phyloP scores from a whole-genome alignment of 2,797 vertebrate species.

The Mormyrus proboscirostris region DNA sequence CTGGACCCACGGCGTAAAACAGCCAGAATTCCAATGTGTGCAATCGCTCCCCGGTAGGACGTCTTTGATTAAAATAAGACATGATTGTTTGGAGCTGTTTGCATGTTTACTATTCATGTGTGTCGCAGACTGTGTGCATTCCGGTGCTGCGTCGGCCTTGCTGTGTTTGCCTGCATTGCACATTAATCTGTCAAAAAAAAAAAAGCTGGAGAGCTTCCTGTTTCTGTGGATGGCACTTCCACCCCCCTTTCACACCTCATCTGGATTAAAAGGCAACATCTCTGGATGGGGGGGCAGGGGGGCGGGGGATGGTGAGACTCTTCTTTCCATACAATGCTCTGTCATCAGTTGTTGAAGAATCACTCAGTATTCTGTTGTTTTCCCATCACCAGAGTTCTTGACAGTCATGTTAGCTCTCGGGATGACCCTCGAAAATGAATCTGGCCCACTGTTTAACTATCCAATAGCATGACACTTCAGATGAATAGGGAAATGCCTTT shows the following conservation, averaged over 20 bases:
- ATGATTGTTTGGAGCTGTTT: background rate
- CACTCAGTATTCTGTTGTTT: background rate
- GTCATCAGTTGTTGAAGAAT: background rate
- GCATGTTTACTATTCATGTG: background rate
- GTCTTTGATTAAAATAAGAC: background rate
- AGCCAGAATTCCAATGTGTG: background rate
- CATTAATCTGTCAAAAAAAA: background rate
- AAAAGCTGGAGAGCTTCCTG: background rate
- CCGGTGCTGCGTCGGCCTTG: background rate
- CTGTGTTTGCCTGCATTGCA: background rate
- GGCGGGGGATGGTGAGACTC: background rate
- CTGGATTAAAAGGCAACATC: background rate
- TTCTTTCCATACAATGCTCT: background rate
- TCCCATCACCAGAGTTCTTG: background rate
- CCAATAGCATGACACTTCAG: background rate
- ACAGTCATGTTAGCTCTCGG: background rate
- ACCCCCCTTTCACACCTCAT: background rate
- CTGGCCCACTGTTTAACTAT: background rate
- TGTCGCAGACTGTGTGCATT: background rate
- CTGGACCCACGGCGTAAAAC: background rate
- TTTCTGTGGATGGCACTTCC: background rate
- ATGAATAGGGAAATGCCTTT: background rate
- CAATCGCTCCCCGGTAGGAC: background rate
- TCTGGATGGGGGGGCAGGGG: background rate
- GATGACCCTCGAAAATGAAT: background rate